Conservation (phyloP, 2,113 vertebrate genomes). For the Puffinus mauretanicus region DNA sequence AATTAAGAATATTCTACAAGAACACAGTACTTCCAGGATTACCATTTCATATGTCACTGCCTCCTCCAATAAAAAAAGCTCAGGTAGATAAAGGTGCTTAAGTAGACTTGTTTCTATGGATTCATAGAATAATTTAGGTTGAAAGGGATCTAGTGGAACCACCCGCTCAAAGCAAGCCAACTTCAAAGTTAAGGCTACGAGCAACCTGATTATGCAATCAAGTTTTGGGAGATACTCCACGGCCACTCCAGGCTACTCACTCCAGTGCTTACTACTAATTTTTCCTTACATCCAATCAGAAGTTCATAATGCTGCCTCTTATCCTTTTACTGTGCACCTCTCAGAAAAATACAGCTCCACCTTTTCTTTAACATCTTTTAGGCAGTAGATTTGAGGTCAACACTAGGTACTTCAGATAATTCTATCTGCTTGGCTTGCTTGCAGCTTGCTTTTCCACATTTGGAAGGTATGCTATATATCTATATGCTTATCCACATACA, state of each 20-base stretch:
- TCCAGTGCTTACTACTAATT: not conserved
- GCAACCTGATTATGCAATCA: not conserved
- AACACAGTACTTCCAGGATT: not conserved
- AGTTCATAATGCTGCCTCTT: not conserved
- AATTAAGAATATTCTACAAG: not conserved
- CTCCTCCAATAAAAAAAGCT: not conserved
- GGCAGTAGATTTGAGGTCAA: not conserved
- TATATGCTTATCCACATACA: not conserved
- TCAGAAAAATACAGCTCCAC: not conserved
- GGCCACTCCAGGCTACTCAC: not conserved
- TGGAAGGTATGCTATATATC: not conserved
- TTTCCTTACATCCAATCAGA: not conserved
- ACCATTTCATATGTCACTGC: not conserved
- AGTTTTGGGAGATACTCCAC: not conserved
- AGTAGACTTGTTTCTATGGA: not conserved
- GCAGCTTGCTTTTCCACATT: not conserved
- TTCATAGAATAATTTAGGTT: not conserved
- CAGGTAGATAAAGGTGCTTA: not conserved
- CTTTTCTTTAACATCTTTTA: not conserved
- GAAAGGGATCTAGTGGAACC: not conserved
- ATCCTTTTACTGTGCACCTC: not conserved
- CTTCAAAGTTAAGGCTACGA: not conserved
- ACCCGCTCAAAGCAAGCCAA: not conserved
- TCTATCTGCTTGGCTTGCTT: not conserved
- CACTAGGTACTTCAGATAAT: not conserved